Evolutionary conservation across 2,888 invertebrate genomes (phyloP).

Genomic region (Chrysolina oricalcia): DNA sequence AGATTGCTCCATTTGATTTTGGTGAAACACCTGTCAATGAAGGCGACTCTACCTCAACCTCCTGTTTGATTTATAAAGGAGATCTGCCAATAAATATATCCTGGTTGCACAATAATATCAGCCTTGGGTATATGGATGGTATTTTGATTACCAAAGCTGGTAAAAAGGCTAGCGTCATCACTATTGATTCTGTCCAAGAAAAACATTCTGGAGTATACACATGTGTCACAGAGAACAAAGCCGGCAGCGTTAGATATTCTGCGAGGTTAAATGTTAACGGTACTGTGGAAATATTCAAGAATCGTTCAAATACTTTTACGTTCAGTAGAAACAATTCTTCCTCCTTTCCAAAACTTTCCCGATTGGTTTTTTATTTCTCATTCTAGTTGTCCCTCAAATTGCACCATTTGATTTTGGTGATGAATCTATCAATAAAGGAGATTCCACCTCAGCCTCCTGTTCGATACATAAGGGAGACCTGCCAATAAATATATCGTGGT

Average conservation of each 20-base stretch:
- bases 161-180: slow-evolving; percentile 77
- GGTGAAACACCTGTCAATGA: slow-evolving; percentile 77
- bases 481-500: slow-evolving; percentile 80
- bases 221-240: slow-evolving; percentile 80
- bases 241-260: slow-evolving; percentile 78
- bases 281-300: slow-evolving; percentile 37
- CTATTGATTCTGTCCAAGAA: slow-evolving; percentile 78
- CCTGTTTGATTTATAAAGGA: slow-evolving; percentile 82
- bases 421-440: slow-evolving; percentile 78
- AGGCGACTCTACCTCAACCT: slow-evolving; percentile 81
- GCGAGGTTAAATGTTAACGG: slow-evolving; percentile 70
- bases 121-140: slow-evolving; percentile 68
- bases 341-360: too few species aligned
- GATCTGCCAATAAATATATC: slow-evolving; percentile 80
- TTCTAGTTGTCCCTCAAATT: slow-evolving; percentile 73
- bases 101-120: slow-evolving; percentile 76
- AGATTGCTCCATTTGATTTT: slow-evolving; percentile 76
- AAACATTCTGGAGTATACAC: slow-evolving; percentile 82
- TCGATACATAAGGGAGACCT: slow-evolving; percentile 82
- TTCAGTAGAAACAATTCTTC: neutral
- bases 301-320: neutral
- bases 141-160: slow-evolving; percentile 70
- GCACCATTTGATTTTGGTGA: slow-evolving; percentile 76
- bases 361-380: slow-evolving; percentile 13
- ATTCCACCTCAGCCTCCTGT: slow-evolving; percentile 81